Evolutionary conservation across 2,797 vertebrate species (phyloP).

Genomic region (Selene dorsalis): DNA sequence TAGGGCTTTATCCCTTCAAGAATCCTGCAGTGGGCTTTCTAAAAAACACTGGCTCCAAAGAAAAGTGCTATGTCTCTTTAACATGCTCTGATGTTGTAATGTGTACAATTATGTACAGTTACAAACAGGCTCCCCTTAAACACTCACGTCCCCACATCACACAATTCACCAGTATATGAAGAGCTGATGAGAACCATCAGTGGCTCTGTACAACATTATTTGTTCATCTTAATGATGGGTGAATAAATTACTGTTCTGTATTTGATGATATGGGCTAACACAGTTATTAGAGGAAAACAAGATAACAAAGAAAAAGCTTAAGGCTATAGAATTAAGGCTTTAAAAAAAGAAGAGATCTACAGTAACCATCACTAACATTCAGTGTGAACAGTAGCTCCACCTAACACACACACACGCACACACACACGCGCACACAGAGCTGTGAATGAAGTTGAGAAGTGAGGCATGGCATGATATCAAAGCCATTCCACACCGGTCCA

Average conservation of each 20-base stretch:
- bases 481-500: conserved; percentile 61
- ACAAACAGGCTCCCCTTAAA: conserved; percentile 24
- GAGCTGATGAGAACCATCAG: conserved; percentile 30
- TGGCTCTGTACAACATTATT: conserved; percentile 27
- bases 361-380: conserved; percentile 43
- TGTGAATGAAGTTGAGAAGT: conserved; percentile 53
- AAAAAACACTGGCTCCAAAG: conserved; percentile 56
- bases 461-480: conserved; percentile 54
- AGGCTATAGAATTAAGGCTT: conserved; percentile 71
- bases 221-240: conserved; percentile 17
- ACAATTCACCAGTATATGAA: conserved; percentile 39
- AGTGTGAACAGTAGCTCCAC: conserved; percentile 46
- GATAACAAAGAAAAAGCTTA: conserved; percentile 54
- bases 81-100: conserved; percentile 50
- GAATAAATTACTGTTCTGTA: conserved; percentile 38
- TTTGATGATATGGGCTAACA: conserved; percentile 33
- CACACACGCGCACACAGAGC: conserved; percentile 22
- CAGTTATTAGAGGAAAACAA: conserved; percentile 34
- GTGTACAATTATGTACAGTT: conserved; percentile 56
- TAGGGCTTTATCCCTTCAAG: conserved; percentile 72
- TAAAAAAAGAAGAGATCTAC: conserved; percentile 58
- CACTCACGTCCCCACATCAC: conserved; percentile 16
- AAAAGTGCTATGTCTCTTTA: conserved; percentile 70
- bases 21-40: conserved; percentile 65
- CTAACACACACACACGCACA: conserved; percentile 19